phyloP scores from a whole-genome alignment of 2,113 vertebrate species.

The Motacilla alba region DNA sequence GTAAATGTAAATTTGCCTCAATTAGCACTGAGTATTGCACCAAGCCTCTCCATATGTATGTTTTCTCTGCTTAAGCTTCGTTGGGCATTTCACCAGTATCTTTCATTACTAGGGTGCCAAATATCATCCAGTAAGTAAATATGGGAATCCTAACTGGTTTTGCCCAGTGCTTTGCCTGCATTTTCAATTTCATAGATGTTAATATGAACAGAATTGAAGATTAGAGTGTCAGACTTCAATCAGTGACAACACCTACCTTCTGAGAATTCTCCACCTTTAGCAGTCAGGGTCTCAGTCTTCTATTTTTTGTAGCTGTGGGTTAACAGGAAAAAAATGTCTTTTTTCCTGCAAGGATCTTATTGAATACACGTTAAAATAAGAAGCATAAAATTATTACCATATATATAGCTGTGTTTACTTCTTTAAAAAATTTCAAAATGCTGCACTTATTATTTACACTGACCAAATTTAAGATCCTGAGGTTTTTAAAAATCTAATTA shows the following conservation, averaged over 20 bases:
- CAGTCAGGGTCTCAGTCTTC: background rate
- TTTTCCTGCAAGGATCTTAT: background rate
- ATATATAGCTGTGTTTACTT: background rate
- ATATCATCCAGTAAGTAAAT: background rate
- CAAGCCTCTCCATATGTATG: background rate
- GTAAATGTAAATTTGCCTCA: background rate
- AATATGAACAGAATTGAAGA: background rate
- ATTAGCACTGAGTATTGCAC: background rate
- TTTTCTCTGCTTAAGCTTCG: background rate
- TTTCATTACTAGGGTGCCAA: background rate
- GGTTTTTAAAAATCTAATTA: background rate
- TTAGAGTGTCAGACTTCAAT: background rate
- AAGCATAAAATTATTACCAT: background rate
- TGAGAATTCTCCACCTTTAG: background rate
- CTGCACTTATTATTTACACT: background rate
- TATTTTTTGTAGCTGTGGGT: background rate
- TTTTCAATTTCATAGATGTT: background rate
- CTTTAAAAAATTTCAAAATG: background rate
- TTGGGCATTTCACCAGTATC: accelerated
- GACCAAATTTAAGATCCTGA: background rate
- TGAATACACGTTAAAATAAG: background rate
- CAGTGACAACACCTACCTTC: background rate
- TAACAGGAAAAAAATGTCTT: background rate
- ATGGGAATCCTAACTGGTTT: background rate
- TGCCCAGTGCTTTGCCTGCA: background rate